Conservation (phyloP, 2,113 vertebrate species). For the Pelecanoides urinatrix region DNA sequence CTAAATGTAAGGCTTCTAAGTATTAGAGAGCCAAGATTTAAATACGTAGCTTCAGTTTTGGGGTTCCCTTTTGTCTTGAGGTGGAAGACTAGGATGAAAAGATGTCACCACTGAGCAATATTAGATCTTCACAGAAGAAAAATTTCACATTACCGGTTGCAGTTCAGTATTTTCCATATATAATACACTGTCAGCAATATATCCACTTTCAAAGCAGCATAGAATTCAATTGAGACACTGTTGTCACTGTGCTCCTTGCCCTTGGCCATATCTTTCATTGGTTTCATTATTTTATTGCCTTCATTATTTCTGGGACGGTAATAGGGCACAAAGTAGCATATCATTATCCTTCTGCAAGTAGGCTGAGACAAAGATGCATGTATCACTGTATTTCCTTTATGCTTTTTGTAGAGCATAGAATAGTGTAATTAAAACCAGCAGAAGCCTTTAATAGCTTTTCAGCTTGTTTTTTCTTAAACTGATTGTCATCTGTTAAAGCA, state of each 20-base stretch:
- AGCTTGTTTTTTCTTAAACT: conserved; percentile 3
- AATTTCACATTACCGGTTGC: not conserved
- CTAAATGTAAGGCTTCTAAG: not conserved
- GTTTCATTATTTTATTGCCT: conserved; percentile 60
- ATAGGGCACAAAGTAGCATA: conserved; percentile 6
- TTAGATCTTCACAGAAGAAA: not conserved
- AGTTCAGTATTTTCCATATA: not conserved
- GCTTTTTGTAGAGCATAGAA: not conserved
- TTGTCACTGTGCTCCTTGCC: conserved; percentile 47
- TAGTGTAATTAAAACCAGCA: conserved; percentile 44
- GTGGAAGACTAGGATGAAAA: not conserved
- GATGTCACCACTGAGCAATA: not conserved
- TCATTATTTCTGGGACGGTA: conserved; percentile 50
- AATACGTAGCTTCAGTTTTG: not conserved
- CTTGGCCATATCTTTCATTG: conserved; percentile 47
- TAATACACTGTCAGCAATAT: not conserved
- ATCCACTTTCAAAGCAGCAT: not conserved
- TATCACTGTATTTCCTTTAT: not conserved
- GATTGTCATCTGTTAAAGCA: conserved; percentile 27
- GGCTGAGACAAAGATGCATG: conserved; percentile 24
- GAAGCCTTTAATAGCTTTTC: conserved; percentile 17
- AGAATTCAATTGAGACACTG: conserved; percentile 6
- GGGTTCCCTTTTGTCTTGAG: not conserved
- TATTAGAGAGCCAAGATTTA: not conserved
- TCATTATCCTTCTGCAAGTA: conserved; percentile 35